phyloP scores from a whole-genome alignment of 2,797 vertebrate species.

The Microcaecilia unicolor region DNA sequence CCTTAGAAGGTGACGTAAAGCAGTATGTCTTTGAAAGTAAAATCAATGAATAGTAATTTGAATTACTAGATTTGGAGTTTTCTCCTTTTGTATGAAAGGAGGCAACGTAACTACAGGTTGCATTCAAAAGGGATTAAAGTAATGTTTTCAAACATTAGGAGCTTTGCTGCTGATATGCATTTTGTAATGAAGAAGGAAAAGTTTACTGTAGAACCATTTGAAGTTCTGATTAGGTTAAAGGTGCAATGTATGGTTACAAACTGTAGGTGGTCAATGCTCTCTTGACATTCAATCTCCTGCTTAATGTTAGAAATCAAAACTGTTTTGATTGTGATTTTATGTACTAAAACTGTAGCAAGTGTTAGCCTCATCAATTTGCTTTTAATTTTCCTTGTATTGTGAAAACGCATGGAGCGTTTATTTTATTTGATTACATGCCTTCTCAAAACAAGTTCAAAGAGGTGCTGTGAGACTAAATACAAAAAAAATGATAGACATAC shows the following conservation, averaged over 20 bases:
- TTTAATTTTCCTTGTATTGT: no score
- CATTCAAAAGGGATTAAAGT: constrained; percentile 71
- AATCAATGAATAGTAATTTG: constrained; percentile 44
- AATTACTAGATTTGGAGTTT: constrained; percentile 31
- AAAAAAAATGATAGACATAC: no score
- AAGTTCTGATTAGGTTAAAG: constrained; percentile 68
- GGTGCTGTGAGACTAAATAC: no score
- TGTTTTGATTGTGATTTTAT: no score
- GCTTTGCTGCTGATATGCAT: constrained; percentile 49
- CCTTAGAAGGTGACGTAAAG: constrained; percentile 46
- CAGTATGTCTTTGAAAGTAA: constrained; percentile 44
- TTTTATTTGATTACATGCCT: no score
- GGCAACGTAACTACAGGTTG: constrained; percentile 41
- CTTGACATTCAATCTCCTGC: no score
- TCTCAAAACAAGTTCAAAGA: no score
- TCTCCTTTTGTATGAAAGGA: constrained; percentile 59
- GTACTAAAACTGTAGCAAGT: no score
- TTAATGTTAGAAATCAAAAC: no score
- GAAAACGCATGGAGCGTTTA: no score
- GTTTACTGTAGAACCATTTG: constrained; percentile 45
- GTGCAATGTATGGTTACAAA: constrained; percentile 71
- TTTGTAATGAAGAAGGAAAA: constrained; percentile 51
- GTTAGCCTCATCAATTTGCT: no score
- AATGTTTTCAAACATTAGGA: constrained; percentile 57
- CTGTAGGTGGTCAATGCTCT: no score